Evolutionary conservation across 2,888 invertebrate genomes (phyloP), one percentile per base, ranked within the genome.

Genomic region (Calameuta pallipes): DNA sequence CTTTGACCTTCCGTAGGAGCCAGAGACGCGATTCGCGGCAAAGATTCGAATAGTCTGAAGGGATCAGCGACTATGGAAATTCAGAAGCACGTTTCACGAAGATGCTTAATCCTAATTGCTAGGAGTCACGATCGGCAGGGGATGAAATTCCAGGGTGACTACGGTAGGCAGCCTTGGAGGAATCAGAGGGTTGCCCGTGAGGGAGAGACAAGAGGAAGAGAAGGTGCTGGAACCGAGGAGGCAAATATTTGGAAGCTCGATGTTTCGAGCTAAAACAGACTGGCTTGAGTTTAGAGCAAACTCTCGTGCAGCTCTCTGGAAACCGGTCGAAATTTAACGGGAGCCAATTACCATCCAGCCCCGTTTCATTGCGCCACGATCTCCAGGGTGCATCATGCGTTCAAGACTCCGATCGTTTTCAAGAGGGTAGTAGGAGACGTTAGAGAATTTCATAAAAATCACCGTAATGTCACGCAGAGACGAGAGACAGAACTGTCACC

Each of bases 231-330:
- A 74, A 36, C 68, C 74, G 77, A 69, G 69, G 37, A 37, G 56
- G 23, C 56, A 56, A 56, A 77, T 68, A 34, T 73, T 76, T 76
- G 77, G 69, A 69, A 77, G 77, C 77, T 74, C 56, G 74, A 77
- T 77, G 74, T 77, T 77, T 77, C 77, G 74, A 73, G 77, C 77
- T 77, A 74, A 74, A 74, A 77, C 77, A 74, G 34, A 56, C 35
- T 69, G 69, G 74, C 77, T 77, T 74, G 69, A 77, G 77, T 77
- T 77, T 69, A 77, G 56, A 77, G 77, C 77, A 77, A 77, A 77
- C 77, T 74, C 69, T 77, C 77, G 73, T 74, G 77, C 56, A 56
- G 56, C 56, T 56, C 56, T 56, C 56, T 23, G 23, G 2, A 56
- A 56, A 56, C 2, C 56, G 23, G 23, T 56, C 56, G 56, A 23